Conservation (phyloP, 2,113 vertebrate genomes). For the Phaethornis superciliosus region DNA sequence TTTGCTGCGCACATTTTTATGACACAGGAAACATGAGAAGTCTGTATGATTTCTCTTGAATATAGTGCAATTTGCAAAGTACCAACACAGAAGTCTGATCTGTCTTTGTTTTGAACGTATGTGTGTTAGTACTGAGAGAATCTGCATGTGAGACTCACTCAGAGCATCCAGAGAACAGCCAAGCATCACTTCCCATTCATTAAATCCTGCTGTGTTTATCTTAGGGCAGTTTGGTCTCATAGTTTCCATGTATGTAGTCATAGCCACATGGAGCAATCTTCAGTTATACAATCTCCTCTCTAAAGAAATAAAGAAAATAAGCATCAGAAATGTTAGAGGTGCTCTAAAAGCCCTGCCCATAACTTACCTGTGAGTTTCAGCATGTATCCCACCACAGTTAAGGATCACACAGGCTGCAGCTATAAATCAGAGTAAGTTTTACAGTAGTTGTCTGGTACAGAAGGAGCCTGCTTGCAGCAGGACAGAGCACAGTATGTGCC, state of each 20-base stretch:
- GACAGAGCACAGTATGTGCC: accelerated
- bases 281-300: background rate
- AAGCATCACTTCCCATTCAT: background rate
- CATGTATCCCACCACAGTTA: background rate
- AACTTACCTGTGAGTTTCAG: background rate
- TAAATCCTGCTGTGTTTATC: background rate
- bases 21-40: background rate
- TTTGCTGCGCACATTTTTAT: background rate
- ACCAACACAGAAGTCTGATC: background rate
- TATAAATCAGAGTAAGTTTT: background rate
- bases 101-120: background rate
- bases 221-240: background rate
- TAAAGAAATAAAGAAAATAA: background rate
- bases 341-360: background rate
- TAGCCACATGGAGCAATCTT: background rate
- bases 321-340: background rate
- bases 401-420: background rate
- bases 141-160: background rate
- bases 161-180: background rate
- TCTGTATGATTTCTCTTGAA: background rate
- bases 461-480: background rate
- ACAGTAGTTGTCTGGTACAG: background rate
- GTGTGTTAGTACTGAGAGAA: background rate
- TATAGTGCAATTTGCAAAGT: background rate
- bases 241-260: background rate